These are phyloP conservation scores for Phallusia fumigata DNA, from an alignment of 23 tunicate genomes.

Conservation along the genomic window DNA sequence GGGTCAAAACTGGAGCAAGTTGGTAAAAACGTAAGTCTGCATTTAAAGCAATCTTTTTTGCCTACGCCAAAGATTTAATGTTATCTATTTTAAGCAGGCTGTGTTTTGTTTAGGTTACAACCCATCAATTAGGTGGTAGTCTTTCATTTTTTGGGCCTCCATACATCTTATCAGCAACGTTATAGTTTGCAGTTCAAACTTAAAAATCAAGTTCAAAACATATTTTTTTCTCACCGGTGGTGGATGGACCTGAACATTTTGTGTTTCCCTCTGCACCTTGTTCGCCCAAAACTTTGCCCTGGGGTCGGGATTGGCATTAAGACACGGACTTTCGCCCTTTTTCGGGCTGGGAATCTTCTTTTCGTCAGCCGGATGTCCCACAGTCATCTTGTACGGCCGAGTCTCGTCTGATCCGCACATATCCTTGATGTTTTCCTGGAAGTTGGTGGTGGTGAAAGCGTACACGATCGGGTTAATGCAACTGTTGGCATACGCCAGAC, in stretches of 20 bases:
- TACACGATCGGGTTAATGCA: slow-evolving; percentile 82
- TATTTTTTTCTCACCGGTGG: background rate
- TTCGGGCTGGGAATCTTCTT: background rate
- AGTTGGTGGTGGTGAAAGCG: slow-evolving; percentile 88
- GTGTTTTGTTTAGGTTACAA: no score
- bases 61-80: no score
- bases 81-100: no score
- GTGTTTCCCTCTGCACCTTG: background rate
- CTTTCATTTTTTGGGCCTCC: no score
- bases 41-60: no score
- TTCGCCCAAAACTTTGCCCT: background rate
- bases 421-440: slow-evolving; percentile 75
- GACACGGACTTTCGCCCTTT: slow-evolving; percentile 7
- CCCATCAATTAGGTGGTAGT: no score
- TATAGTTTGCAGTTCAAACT: no score
- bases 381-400: slow-evolving; percentile 69
- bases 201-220: no score
- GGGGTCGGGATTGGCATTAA: background rate
- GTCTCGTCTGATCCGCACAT: slow-evolving; percentile 47
- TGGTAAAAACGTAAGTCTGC: no score
- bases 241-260: background rate
- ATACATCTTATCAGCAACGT: no score
- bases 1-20: no score
- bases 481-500: slow-evolving; percentile 88
- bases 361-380: slow-evolving; percentile 14